A percentile compares a stretch with the other conserved stretches of the same genome.
Conservation (phyloP, 2,113 vertebrate species). For the Seriola dumerili region DNA sequence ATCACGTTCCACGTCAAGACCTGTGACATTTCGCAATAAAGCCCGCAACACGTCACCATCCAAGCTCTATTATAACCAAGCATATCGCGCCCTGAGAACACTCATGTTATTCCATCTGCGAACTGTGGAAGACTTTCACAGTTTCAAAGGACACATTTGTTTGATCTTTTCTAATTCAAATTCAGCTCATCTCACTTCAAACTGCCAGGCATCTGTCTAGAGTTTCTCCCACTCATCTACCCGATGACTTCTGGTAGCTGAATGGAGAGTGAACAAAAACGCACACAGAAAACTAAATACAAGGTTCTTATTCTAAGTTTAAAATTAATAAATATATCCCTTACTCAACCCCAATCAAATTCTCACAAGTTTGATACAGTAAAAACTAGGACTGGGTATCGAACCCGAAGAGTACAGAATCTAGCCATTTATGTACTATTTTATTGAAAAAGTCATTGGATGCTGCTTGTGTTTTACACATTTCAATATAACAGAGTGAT, state of each 20-base stretch:
- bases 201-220: slow-evolving; percentile 41
- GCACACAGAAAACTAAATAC: neutral
- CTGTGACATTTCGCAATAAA: slow-evolving; percentile 34
- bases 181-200: slow-evolving; percentile 50
- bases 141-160: slow-evolving; percentile 21
- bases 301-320: slow-evolving; percentile 1
- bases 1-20: slow-evolving; percentile 39
- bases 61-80: slow-evolving; percentile 12
- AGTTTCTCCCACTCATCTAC: slow-evolving; percentile 42
- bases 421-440: neutral
- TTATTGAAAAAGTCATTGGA: neutral
- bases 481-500: no score
- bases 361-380: neutral
- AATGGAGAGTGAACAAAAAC: slow-evolving; percentile 14
- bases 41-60: neutral
- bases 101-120: slow-evolving; percentile 15
- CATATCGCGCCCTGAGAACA: neutral
- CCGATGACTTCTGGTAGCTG: slow-evolving; percentile 22
- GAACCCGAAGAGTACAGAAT: no score
- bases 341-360: neutral
- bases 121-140: neutral
- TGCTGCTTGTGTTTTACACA: no score
- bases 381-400: neutral
- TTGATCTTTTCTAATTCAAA: slow-evolving; percentile 53
- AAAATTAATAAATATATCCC: neutral